These are phyloP conservation scores for Ephydatia muelleri DNA, from an alignment of 37 sponge, comb jelly and placozoan species.

Conservation along the genomic window DNA sequence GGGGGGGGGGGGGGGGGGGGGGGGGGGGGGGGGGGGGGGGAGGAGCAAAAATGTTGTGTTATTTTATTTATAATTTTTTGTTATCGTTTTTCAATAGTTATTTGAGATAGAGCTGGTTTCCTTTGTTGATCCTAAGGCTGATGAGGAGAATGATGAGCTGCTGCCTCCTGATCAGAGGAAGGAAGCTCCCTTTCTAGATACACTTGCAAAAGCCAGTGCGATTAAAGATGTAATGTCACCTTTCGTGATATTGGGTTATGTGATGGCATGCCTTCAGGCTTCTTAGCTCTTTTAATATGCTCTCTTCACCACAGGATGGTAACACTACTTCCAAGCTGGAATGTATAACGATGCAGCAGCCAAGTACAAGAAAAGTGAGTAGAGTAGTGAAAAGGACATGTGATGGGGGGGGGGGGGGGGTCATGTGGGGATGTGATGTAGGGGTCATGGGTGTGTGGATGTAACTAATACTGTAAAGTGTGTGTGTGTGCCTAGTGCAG, in stretches of 20 bases:
- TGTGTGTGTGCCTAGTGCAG: background rate
- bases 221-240: slow-evolving; percentile 71
- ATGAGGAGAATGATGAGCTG: slow-evolving; percentile 53
- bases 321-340: slow-evolving; percentile 75
- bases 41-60: no score
- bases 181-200: slow-evolving; percentile 41
- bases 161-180: slow-evolving; percentile 50
- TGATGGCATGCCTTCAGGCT: no score
- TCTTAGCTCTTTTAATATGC: background rate
- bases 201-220: slow-evolving; percentile 61
- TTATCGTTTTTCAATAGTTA: slow-evolving; percentile 51
- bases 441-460: background rate
- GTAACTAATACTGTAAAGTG: no score
- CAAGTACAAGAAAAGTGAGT: slow-evolving; percentile 66
- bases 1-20: background rate
- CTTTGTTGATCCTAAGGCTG: slow-evolving; percentile 75
- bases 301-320: slow-evolving; percentile 40
- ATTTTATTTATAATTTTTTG: background rate
- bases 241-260: background rate
- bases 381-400: no score
- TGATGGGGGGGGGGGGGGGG: no score
- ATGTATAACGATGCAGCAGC: slow-evolving; percentile 52
- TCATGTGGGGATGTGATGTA: background rate
- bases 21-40: no score
- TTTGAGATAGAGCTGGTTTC: slow-evolving; percentile 89